These are phyloP conservation scores for Prionailurus bengalensis DNA, from an alignment of 2,113 vertebrate genomes.

Conservation along the genomic window DNA sequence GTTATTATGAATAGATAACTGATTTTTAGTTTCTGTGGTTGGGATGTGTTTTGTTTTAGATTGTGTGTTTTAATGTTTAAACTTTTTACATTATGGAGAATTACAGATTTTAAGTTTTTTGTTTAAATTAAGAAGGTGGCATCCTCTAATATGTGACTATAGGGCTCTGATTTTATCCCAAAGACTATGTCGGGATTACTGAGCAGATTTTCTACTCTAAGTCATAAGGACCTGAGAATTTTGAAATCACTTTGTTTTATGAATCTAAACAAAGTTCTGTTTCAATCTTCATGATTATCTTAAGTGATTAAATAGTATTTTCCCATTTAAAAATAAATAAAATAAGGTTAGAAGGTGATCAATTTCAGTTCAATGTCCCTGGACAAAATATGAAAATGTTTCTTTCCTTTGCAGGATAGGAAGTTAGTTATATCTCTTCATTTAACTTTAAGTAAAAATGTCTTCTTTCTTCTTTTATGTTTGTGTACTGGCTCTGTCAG, in stretches of 20 bases:
- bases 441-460: background rate
- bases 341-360: background rate
- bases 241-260: constrained; percentile 22
- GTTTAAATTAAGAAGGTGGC: background rate
- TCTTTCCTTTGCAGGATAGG: background rate
- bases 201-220: background rate
- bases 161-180: background rate
- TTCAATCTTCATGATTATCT: constrained; percentile 1
- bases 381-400: background rate
- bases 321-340: background rate
- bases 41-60: background rate
- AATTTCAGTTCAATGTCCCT: background rate
- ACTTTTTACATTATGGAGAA: background rate
- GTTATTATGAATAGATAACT: background rate
- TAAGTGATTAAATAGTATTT: constrained; percentile 38
- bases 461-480: background rate
- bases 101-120: background rate
- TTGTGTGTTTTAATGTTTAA: background rate
- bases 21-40: constrained; percentile 5
- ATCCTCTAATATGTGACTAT: background rate
- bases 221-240: background rate
- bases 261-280: background rate
- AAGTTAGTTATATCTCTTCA: background rate
- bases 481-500: background rate
- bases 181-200: background rate